Percentiles rank a stretch among this genome's conserved stretches.
Conservation (phyloP, 2,888 invertebrate species). For the Microplitis deprimator region DNA sequence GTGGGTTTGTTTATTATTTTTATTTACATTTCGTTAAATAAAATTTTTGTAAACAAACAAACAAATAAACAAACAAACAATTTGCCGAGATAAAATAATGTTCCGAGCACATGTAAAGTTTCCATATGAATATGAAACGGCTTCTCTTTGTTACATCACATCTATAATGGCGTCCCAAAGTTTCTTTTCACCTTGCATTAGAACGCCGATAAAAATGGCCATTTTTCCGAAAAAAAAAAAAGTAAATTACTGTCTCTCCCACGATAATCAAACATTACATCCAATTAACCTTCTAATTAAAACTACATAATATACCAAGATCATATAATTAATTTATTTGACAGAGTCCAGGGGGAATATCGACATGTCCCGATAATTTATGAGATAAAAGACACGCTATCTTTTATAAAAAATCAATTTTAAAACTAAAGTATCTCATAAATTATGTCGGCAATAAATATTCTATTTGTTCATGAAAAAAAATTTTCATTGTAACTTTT, state of each 20-base stretch:
- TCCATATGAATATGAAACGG: constrained; percentile 8
- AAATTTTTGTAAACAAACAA: neutral
- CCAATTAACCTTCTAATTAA: neutral
- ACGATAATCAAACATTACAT: neutral
- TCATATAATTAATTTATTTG: neutral
- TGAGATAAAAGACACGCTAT: neutral
- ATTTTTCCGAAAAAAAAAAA: constrained; percentile 2
- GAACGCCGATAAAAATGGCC: constrained; percentile 14
- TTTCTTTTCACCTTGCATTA: constrained; percentile 4
- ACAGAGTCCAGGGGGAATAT: neutral
- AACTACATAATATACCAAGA: neutral
- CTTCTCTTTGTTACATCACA: constrained; percentile 34
- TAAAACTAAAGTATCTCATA: neutral
- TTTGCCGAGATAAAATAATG: neutral
- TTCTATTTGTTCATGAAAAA: neutral
- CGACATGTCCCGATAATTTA: neutral
- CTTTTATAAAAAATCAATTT: neutral
- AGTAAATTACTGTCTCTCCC: neutral
- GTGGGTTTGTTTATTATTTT: neutral
- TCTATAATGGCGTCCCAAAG: constrained; percentile 33
- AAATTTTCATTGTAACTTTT: neutral
- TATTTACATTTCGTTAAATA: neutral
- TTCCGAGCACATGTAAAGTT: neutral
- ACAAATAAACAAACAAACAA: neutral
- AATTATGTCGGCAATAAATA: neutral